Percentiles rank a stretch among this genome's conserved stretches.
Evolutionary conservation across 2,113 vertebrate genomes (phyloP).

Genomic region (rat (Rattus norvegicus)): GRCr8 NC_086029.1:59753501-59754000

Average conservation of each 20-base stretch:
- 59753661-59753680: too few species aligned
- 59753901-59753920: not conserved
- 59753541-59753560: not conserved
- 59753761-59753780: not conserved
- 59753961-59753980: too few species aligned
- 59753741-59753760: not conserved
- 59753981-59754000: too few species aligned
- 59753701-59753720: too few species aligned
- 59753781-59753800: not conserved
- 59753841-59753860: not conserved
- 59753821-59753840: not conserved
- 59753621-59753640: not conserved
- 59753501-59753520: accelerated
- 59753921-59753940: conserved; percentile 57
- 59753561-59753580: not conserved
- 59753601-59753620: not conserved
- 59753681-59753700: not conserved
- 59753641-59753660: not conserved
- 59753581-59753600: not conserved
- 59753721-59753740: not conserved
- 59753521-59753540: not conserved
- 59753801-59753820: not conserved
- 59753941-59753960: conserved; percentile 74
- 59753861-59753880: not conserved
- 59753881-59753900: not conserved